Base-by-base conservation (phyloP, 2,888 invertebrate genomes). In the Hirtodrosophila duncani region DNA sequence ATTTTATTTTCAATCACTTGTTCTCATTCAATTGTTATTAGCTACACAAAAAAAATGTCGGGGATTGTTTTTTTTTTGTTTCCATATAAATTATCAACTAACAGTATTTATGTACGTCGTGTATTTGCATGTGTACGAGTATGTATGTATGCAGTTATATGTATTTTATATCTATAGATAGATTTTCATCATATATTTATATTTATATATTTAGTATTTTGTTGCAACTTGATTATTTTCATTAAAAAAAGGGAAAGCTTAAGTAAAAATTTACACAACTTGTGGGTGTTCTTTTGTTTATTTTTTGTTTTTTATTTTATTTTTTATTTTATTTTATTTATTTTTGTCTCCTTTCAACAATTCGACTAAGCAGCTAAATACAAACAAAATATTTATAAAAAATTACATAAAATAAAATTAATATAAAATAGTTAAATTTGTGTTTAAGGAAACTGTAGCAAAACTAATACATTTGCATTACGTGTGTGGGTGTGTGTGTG, bases 1-100 rank as follows among this genome's bases (percentile, higher is more conserved):
- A 70, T 66, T 66, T 79, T 79, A 75, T 79, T 75, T 48, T 79
- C 62, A 79, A 75, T 75, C 74, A 75, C 79, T 79, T 75, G 56
- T 64, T 68, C 56, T 57, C 68, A 68, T 79, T 75, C 60, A 69
- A 67, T 69, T 71, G 50, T 71, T 71, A 78, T 78, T 71, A 68
- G 64, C 75, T 75, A 74, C 21, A 49, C 67, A 72, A 75, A 72
- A 72, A 70, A 68, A 71, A 77, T 49, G 39, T 21, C 27, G 55
- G 43, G 46, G 45, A 38, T 61, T 51, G 42, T 45, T 44, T 2
- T 17, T 10, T 24, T 27, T 24, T 55, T 36, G 29, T 27, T 53
- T 26, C 57, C 49, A 57, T 61, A 41, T 45, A 53, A 31, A 55
- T 60, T 72, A 63, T 58, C 24, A 70, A 60, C 74, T 78, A 78